phyloP scores from a whole-genome alignment of 2,888 invertebrate species.

The Drosophila seclusa region DNA sequence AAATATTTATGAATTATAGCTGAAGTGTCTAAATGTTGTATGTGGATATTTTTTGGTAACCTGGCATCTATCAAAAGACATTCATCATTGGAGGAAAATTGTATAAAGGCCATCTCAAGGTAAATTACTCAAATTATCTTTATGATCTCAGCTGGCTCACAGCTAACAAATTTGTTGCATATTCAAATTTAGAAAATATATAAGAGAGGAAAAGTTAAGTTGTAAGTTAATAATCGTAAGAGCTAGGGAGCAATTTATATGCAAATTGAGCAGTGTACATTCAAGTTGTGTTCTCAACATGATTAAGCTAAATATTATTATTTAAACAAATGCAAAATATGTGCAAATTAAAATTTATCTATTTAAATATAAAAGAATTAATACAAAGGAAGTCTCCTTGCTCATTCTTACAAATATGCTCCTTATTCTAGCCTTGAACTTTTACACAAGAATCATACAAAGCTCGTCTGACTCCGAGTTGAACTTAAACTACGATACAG shows the following conservation, averaged over 20 bases:
- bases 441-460: slow-evolving; percentile 14
- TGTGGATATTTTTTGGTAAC: background rate
- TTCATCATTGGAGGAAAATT: background rate
- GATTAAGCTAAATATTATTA: no score
- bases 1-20: background rate
- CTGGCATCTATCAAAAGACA: background rate
- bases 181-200: background rate
- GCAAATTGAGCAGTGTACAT: no score
- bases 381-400: background rate
- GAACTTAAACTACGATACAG: slow-evolving; percentile 8
- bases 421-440: slow-evolving; percentile 2
- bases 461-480: slow-evolving; percentile 2
- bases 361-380: no score
- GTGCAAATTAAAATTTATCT: no score
- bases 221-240: no score
- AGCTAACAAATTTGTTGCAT: background rate
- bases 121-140: background rate
- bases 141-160: background rate
- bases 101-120: background rate
- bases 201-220: background rate
- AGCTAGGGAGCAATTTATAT: no score
- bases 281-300: no score
- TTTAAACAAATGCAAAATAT: no score
- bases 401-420: background rate
- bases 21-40: background rate